Percentiles rank a stretch among this genome's conserved stretches.
These are phyloP conservation scores for Plecotus auritus DNA, from an alignment of 2,113 vertebrate genomes.

Conservation along the genomic window DNA sequence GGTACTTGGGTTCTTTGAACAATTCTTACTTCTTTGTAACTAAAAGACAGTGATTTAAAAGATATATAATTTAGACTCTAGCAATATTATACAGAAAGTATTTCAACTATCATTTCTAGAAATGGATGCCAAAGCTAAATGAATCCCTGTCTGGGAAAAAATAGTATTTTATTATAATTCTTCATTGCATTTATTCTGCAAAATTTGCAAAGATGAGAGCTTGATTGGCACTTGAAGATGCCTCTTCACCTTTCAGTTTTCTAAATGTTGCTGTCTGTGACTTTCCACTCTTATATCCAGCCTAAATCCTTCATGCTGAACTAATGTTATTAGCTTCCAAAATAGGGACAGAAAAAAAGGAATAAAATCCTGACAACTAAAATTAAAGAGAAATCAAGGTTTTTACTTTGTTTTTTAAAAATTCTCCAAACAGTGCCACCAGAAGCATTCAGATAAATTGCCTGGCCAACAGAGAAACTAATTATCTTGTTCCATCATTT, in stretches of 20 bases:
- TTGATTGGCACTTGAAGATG: neutral
- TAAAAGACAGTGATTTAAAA: conserved; percentile 21
- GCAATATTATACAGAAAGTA: neutral
- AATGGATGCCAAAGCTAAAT: neutral
- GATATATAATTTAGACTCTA: conserved; percentile 36
- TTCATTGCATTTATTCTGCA: neutral
- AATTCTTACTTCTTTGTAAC: conserved; percentile 13
- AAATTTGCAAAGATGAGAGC: neutral
- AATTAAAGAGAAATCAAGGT: neutral
- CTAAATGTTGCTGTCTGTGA: neutral
- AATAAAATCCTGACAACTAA: neutral
- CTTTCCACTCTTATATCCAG: neutral
- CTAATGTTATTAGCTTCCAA: neutral
- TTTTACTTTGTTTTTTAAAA: neutral
- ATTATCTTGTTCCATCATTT: neutral
- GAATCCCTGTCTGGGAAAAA: neutral
- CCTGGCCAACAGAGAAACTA: neutral
- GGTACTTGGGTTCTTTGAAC: neutral
- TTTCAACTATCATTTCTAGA: conserved; percentile 29
- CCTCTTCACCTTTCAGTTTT: neutral
- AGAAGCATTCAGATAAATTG: neutral
- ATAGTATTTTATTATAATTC: neutral
- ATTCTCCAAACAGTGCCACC: neutral
- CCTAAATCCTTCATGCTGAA: neutral
- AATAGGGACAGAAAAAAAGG: neutral